These are phyloP conservation scores for Epizoanthus ramosus DNA, from an alignment of 92 coral and sea anemone genomes.

Conservation along the genomic window DNA sequence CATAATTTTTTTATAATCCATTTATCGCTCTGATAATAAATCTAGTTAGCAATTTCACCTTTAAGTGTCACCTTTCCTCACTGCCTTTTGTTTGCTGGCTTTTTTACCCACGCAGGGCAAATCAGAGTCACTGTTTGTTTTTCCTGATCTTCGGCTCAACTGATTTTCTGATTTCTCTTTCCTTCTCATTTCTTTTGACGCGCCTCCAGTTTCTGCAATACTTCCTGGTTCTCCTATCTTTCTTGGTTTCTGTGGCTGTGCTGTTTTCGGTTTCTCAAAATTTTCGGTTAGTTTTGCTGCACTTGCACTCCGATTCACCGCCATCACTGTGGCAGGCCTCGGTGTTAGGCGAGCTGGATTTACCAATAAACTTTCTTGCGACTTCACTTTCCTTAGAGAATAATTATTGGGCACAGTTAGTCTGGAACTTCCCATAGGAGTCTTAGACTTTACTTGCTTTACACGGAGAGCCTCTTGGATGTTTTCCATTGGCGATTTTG, in stretches of 20 bases:
- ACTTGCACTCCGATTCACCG: not conserved
- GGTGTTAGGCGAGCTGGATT: not conserved
- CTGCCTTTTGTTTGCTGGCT: not conserved
- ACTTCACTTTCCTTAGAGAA: conserved; percentile 61
- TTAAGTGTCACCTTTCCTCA: not conserved
- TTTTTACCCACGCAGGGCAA: conserved; percentile 1
- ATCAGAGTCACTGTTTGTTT: not conserved
- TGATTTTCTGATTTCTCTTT: not conserved
- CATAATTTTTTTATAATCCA: not conserved
- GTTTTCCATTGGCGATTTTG: conserved; percentile 77
- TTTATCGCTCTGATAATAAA: not conserved
- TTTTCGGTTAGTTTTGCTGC: not conserved
- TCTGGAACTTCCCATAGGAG: conserved; percentile 66
- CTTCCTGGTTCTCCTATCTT: not conserved
- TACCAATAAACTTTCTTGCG: conserved; percentile 57
- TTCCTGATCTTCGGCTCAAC: not conserved
- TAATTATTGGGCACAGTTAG: conserved; percentile 49
- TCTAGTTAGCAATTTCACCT: not conserved
- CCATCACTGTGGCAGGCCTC: not conserved
- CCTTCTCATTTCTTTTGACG: not conserved
- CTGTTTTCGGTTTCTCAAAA: not conserved
- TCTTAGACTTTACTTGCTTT: conserved; percentile 54
- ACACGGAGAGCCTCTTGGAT: conserved; percentile 73
- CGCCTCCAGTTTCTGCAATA: not conserved
- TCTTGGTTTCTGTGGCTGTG: not conserved